Evolutionary conservation across 1,140 invertebrate genomes (phyloP), one percentile per base, ranked within the genome.

Genomic region (Idris sp.): DNA sequence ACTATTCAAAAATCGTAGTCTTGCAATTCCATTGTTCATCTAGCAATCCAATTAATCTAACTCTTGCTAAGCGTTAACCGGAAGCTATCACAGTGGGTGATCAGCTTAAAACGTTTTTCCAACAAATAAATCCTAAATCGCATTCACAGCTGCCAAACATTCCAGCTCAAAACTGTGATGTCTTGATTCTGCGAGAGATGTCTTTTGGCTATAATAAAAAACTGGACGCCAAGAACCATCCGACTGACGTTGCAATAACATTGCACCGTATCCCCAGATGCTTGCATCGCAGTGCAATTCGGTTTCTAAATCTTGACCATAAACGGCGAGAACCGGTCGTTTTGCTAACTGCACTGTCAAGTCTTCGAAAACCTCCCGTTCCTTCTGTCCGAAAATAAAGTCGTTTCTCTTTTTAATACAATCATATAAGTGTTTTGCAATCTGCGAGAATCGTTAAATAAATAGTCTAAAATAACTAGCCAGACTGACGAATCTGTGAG

Each of bases 71-170:
- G 10, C 26, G 43, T 48, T 9, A 48, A n/a, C 10, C 43, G 43
- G n/a, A 48, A 48, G n/a, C 43, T 48, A 31, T 48, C 43, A 22
- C 43, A 48, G 14, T 48, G 26, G 10, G 43, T 48, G 2, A 48
- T 13, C 14, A 48, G 0, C n/a, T 16, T 15, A 13, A 48, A 48
- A 7, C 25, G 25, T 11, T 31, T 48, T n/a, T 25, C 41, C 7
- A 28, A 28, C 13, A 44, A 16, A 15, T 44, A 44, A 14, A 44
- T 10, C 14, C 41, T 14, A 44, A 31, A 48, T 18, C 43, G 43
- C 43, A 18, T 48, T 31, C 4, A 48, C 43, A 3, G 26, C 26
- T 9, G 43, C 43, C n/a, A 48, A 31, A 48, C 43, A 48, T 10
- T 48, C 43, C 8, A 48, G 28, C 18, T 48, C 43, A 31, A 48